These are phyloP conservation scores for Poecilus cupreus DNA, from an alignment of 2,888 invertebrate species.

Conservation along the genomic window DNA sequence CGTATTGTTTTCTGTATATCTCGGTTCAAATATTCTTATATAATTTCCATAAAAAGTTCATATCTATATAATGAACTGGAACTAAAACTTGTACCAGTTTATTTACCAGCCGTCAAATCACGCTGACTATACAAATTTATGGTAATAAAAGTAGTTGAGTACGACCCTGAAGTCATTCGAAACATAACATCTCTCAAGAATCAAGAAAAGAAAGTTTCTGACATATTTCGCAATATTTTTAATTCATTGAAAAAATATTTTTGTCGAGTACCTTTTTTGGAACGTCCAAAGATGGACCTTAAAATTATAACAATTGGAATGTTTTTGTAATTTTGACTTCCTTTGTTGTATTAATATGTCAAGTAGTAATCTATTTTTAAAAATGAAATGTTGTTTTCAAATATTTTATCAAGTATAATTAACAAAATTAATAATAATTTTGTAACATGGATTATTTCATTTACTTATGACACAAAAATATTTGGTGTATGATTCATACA, in stretches of 20 bases:
- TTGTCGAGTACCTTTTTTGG: slow-evolving; percentile 7
- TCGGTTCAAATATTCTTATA: too few species aligned
- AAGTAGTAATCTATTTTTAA: too few species aligned
- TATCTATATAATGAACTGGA: too few species aligned
- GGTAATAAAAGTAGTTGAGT: not conserved
- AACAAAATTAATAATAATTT: too few species aligned
- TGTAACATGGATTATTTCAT: too few species aligned
- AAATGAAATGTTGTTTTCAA: too few species aligned
- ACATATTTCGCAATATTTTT: slow-evolving; percentile 54
- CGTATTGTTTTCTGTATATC: too few species aligned
- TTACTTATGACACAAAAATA: not conserved
- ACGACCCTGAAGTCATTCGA: not conserved
- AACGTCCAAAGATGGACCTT: slow-evolving; percentile 27
- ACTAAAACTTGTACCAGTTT: too few species aligned
- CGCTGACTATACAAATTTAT: not conserved
- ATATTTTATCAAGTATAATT: too few species aligned
- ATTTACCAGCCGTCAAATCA: too few species aligned
- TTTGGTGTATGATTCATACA: not conserved
- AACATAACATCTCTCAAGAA: slow-evolving; percentile 45
- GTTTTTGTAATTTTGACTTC: not conserved
- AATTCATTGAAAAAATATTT: slow-evolving; percentile 50
- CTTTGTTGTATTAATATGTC: not conserved
- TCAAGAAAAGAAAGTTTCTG: slow-evolving; percentile 54
- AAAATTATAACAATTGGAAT: not conserved
- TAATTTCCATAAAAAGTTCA: too few species aligned